Evolutionary conservation across 2,888 invertebrate species (phyloP), one percentile per base, ranked within the genome.

Genomic region (Amaurobius ferox): DNA sequence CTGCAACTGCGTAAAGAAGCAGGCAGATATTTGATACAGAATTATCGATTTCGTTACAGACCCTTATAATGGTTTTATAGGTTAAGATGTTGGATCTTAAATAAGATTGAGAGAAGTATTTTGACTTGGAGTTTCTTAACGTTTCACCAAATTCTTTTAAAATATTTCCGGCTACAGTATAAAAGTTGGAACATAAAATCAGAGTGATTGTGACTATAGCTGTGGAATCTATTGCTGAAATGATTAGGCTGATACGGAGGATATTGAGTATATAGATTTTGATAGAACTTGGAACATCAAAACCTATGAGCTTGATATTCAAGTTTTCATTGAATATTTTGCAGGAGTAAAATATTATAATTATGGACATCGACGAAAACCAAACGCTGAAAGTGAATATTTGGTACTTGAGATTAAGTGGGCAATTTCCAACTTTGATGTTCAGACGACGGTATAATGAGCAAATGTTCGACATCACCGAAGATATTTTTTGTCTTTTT

Each of bases 131-230:
- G 13, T 48, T 0, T 16, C n/a, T 28, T 5, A 48, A 26, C 11
- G 67, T 55, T 9, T 67, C 40, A 13, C 77, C 67, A 23, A 32
- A 67, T 0, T 11, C 13, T n/a, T 23, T 35, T 5, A 77, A n/a
- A 0, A 77, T 30, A 67, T 32, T 26, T 44, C 32, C 32, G 16
- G 67, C 44, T 11, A 16, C 66, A 13, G 55, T 13, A 28, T 77
- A 77, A 5, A 77, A 55, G 23, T 48, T 77, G 67, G 67, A 66
- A 19, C 44, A 67, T 23, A 67, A 11, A 7, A 77, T 67, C 16
- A 77, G 19, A 7, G 48, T 26, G n/a, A 77, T 48, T 3, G 32
- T 48, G 7, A 77, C 32, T 0, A 55, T 77, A 6, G 29, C 26
- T 13, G 48, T 30, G 5, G 67, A 32, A 13, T 7, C 19, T 7